Conservation (phyloP, 2,888 invertebrate genomes). For the Megalurothrips usitatus region DNA sequence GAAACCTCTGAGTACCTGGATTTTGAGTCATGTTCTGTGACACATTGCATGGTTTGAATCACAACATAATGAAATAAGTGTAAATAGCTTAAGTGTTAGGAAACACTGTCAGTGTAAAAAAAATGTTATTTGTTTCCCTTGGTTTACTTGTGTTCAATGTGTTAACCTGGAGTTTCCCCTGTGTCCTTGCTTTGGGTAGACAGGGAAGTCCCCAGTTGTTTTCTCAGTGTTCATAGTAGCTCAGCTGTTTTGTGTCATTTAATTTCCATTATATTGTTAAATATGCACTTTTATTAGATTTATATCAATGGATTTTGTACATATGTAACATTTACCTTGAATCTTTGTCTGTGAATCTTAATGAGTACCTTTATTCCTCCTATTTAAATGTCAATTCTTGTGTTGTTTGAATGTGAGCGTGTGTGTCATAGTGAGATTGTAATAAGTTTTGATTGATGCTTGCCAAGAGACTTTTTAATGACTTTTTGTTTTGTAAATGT, state of each 20-base stretch:
- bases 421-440: background rate
- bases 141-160: no score
- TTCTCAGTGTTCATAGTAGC: background rate
- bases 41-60: background rate
- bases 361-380: background rate
- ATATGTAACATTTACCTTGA: background rate
- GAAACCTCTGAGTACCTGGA: background rate
- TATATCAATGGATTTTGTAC: background rate
- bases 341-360: background rate
- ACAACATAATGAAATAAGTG: background rate
- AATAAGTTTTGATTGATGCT: background rate
- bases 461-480: background rate
- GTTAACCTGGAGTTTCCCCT: no score
- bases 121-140: no score
- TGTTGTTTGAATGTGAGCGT: background rate
- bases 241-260: background rate
- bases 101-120: no score
- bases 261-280: background rate
- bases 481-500: background rate
- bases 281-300: background rate
- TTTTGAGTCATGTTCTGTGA: background rate
- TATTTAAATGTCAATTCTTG: background rate
- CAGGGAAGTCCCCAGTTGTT: no score
- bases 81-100: background rate
- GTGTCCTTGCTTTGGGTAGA: no score